Evolutionary conservation across 2,797 vertebrate genomes (phyloP), one percentile per base, ranked within the genome.

Genomic region (Sternotherus odoratus): DNA sequence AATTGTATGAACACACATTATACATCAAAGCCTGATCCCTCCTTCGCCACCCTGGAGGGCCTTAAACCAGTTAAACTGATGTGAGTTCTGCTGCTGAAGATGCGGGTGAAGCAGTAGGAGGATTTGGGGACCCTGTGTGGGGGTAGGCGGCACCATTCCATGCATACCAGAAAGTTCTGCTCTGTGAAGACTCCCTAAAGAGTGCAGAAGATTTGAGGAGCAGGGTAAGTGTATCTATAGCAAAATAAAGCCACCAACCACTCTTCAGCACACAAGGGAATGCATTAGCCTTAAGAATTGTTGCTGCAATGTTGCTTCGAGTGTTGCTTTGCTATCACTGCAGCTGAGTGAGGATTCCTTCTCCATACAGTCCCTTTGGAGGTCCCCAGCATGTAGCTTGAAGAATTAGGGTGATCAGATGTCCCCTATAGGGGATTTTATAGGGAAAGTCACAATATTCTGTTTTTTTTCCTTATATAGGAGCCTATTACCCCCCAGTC

Each of bases 101-200:
- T 33, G 2, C 12, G 83, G 36, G 5, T 39, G 15, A 1, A 5
- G 21, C 72, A 88, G 49, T 0, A 0, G 9, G 80, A 78, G 43
- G 33, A 8, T 81, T 83, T 74, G 88, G 43, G 24, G 4, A 54
- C 17, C 5, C 3, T 89, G 3, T 80, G 50, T 39, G 57, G 16
- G 26, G 2, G n/a, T n/a, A n/a, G n/a, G 49, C 2, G 23, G 7
- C 33, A 83, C 63, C 3, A 28, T 84, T 33, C 69, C 78, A 53
- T 8, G 4, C 1, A 12, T 36, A 39, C 8, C 3, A 72, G 33
- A 82, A 88, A 63, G 74, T 8, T 4, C 39, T 69, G 4, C 3
- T 8, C 56, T 24, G 79, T 5, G 5, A n/a, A 87, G 19, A 72
- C 66, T 74, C 17, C 54, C 49, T 75, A 5, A 16, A 77, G 49